Conservation (phyloP, 2,888 invertebrate species). For the Andrena trimmerana region DNA sequence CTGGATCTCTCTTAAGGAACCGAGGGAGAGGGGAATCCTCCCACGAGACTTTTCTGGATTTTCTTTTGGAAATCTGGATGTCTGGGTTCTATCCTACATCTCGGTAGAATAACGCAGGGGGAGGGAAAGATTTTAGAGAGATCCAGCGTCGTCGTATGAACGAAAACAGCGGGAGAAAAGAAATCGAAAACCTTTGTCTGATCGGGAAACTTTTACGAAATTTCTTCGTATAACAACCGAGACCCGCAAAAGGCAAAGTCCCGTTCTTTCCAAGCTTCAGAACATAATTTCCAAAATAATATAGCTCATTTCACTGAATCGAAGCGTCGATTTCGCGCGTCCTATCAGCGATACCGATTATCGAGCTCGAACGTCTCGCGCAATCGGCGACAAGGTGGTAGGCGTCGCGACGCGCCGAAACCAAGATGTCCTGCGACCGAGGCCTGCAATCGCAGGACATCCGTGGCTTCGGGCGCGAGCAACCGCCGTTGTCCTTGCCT, state of each 20-base stretch:
- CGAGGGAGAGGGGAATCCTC: not conserved
- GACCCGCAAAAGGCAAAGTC: not conserved
- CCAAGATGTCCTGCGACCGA: slow-evolving; percentile 81
- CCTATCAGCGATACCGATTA: not conserved
- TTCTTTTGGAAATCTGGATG: not conserved
- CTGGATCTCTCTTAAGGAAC: slow-evolving; percentile 5
- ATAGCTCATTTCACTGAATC: too few relatives aligned
- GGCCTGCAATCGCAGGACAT: slow-evolving; percentile 84
- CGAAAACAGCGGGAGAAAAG: not conserved
- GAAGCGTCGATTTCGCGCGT: slow-evolving; percentile 43
- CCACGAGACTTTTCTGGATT: not conserved
- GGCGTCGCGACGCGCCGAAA: slow-evolving; percentile 73
- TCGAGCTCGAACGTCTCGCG: slow-evolving; percentile 19
- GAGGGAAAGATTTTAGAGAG: not conserved
- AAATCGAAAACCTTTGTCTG: not conserved
- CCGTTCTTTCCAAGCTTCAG: not conserved
- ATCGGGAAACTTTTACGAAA: not conserved
- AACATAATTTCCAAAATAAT: too few relatives aligned
- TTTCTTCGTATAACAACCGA: not conserved
- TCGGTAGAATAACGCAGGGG: too few relatives aligned
- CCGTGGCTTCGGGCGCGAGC: slow-evolving; percentile 74
- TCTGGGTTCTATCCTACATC: not conserved
- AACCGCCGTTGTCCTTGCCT: slow-evolving; percentile 54
- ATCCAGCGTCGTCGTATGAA: slow-evolving; percentile 38
- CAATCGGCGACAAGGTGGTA: slow-evolving; percentile 34